Conservation (phyloP, 2,113 vertebrate genomes). For the Pedetes capensis region DNA sequence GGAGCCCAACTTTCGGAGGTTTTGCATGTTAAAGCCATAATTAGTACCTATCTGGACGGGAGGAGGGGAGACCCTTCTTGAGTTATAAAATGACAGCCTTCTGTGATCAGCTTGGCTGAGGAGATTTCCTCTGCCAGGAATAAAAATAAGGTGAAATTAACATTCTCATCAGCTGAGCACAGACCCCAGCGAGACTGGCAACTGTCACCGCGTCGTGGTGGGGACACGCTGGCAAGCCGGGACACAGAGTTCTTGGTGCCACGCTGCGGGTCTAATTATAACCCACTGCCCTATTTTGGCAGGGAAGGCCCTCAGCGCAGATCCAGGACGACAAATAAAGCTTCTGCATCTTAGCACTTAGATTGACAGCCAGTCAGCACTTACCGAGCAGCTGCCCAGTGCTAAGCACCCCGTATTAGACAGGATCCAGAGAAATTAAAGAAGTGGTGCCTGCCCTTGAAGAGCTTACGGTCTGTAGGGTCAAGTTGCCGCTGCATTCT, state of each 20-base stretch:
- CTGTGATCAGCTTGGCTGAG: background rate
- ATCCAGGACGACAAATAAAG: conserved; percentile 60
- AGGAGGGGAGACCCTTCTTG: background rate
- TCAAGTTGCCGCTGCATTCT: background rate
- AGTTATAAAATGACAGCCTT: conserved; percentile 50
- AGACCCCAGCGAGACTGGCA: conserved; percentile 56
- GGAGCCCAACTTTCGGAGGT: background rate
- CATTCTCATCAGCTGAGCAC: conserved; percentile 57
- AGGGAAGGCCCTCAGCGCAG: conserved; percentile 15
- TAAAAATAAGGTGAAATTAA: conserved; percentile 57
- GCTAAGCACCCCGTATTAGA: conserved; percentile 60
- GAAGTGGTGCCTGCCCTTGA: conserved; percentile 40
- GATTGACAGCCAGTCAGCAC: conserved; percentile 37
- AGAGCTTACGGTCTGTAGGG: background rate
- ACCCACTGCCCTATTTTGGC: conserved; percentile 49
- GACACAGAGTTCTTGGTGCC: conserved; percentile 41
- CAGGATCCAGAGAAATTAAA: conserved; percentile 40
- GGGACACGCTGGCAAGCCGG: background rate
- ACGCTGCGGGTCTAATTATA: conserved; percentile 62
- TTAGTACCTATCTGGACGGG: background rate
- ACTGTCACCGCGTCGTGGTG: conserved; percentile 25
- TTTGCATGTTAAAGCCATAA: background rate
- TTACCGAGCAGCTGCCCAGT: conserved; percentile 54
- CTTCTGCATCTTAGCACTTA: conserved; percentile 59
- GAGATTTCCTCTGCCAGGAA: conserved; percentile 54